Evolutionary conservation across 2,113 vertebrate genomes (phyloP).

Genomic region (Corythoichthys intestinalis): DNA sequence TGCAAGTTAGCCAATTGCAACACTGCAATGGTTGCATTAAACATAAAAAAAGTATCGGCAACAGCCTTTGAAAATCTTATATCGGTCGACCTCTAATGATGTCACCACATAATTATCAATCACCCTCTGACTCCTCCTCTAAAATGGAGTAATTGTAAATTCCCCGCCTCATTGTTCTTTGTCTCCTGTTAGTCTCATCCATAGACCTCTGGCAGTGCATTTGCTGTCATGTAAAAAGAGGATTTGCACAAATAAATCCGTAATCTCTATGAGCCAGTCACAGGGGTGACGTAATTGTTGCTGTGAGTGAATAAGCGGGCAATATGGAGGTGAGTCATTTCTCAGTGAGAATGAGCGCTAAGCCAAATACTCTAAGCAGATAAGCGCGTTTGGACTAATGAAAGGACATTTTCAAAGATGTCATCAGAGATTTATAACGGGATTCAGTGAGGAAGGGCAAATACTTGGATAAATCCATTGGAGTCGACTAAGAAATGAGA

Average conservation of each 20-base stretch:
- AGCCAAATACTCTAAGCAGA: conserved; percentile 70
- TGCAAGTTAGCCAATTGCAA: no score
- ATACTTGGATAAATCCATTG: conserved; percentile 35
- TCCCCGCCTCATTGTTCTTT: conserved; percentile 33
- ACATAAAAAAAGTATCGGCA: no score
- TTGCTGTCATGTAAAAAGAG: conserved; percentile 62
- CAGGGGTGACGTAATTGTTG: conserved; percentile 68
- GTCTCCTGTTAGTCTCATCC: conserved; percentile 26
- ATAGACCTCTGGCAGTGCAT: conserved; percentile 41
- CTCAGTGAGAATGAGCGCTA: conserved; percentile 58
- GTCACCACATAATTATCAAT: conserved; percentile 36
- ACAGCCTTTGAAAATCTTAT: no score
- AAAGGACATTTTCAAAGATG: conserved; percentile 58
- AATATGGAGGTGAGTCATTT: conserved; percentile 70
- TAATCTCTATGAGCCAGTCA: conserved; percentile 64
- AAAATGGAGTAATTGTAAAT: conserved; percentile 16
- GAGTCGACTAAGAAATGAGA: conserved; percentile 36
- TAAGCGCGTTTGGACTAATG: conserved; percentile 71
- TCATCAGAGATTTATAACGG: conserved; percentile 58
- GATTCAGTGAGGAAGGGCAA: conserved; percentile 43
- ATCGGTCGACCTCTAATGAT: conserved; percentile 25
- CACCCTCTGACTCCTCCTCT: conserved; percentile 12
- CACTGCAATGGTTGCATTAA: no score
- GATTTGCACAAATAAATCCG: conserved; percentile 65
- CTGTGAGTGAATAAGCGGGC: conserved; percentile 62